These are phyloP conservation scores for Myotis findleyi DNA, from an alignment of 2,797 vertebrate species.

Conservation along the genomic window DNA sequence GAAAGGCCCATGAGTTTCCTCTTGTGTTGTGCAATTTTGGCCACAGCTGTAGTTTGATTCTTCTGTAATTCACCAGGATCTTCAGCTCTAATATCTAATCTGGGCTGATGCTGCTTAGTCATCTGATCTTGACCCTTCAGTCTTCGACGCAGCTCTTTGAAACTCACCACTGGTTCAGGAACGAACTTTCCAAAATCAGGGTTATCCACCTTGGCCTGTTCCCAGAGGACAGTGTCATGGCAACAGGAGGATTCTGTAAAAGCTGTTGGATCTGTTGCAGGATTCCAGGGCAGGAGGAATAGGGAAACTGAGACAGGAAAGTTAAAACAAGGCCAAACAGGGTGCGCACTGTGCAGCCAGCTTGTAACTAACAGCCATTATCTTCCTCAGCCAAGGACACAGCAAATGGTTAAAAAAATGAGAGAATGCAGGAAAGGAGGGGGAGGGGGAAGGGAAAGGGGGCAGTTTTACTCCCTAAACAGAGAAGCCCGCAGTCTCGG, in stretches of 20 bases:
- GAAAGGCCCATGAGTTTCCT: slow-evolving; percentile 98
- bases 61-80: slow-evolving; percentile 98
- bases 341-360: too few species aligned
- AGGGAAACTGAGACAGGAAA: too few species aligned
- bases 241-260: slow-evolving; percentile 95
- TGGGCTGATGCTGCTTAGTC: slow-evolving; percentile 97
- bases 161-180: slow-evolving; percentile 97
- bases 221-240: slow-evolving; percentile 99
- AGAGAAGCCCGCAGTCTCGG: too few species aligned
- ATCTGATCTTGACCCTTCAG: slow-evolving; percentile 98
- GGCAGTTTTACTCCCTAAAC: too few species aligned
- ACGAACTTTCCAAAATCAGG: slow-evolving; percentile 97
- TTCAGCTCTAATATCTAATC: slow-evolving; percentile 93
- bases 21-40: slow-evolving; percentile 98
- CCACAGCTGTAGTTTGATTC: slow-evolving; percentile 97
- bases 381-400: too few species aligned
- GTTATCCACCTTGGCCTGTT: slow-evolving; percentile 98
- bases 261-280: slow-evolving; percentile 93
- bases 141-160: slow-evolving; percentile 94
- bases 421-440: too few species aligned
- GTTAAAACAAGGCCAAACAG: too few species aligned
- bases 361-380: too few species aligned
- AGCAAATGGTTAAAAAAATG: too few species aligned
- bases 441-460: accelerated
- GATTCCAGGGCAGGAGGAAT: too few species aligned